These are phyloP conservation scores for Unio pictorum DNA, from an alignment of 2,888 invertebrate genomes.

Conservation along the genomic window DNA sequence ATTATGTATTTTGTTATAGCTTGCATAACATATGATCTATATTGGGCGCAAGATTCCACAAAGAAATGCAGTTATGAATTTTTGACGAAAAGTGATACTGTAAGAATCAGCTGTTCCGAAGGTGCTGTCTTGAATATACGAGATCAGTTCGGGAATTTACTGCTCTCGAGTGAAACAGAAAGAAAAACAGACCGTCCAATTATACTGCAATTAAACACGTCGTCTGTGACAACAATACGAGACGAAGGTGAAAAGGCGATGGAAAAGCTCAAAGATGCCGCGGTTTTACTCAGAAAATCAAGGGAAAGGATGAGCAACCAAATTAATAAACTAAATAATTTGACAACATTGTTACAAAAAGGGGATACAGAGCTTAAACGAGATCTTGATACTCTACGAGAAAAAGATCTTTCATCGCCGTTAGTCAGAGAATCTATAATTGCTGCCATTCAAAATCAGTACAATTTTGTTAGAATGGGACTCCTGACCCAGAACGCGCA, in stretches of 20 bases:
- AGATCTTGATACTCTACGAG: conserved; percentile 45
- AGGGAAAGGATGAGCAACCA: conserved; percentile 38
- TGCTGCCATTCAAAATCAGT: conserved; percentile 59
- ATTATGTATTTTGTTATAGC: too few species aligned
- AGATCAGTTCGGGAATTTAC: conserved; percentile 38
- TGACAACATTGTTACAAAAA: conserved; percentile 38
- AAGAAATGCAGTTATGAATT: conserved; percentile 39
- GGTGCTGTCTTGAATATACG: conserved; percentile 40
- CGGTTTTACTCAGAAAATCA: conserved; percentile 40
- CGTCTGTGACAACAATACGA: conserved; percentile 27
- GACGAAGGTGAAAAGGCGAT: conserved; percentile 32
- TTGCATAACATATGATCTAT: too few species aligned
- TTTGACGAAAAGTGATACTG: conserved; percentile 32
- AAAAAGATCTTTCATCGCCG: conserved; percentile 39
- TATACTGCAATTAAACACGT: conserved; percentile 28
- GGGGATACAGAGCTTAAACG: conserved; percentile 46
- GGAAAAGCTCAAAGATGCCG: conserved; percentile 45
- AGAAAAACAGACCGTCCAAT: conserved; percentile 21
- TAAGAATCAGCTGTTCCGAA: conserved; percentile 37
- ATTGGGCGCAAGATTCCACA: neutral
- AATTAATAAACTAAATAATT: conserved; percentile 43
- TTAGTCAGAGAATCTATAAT: conserved; percentile 49
- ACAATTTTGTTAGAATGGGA: conserved; percentile 56
- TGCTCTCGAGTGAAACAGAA: conserved; percentile 32
- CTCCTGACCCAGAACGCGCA: conserved; percentile 54